phyloP scores from a whole-genome alignment of 2,797 vertebrate genomes.

The Pseudocheirus occidentalis region DNA sequence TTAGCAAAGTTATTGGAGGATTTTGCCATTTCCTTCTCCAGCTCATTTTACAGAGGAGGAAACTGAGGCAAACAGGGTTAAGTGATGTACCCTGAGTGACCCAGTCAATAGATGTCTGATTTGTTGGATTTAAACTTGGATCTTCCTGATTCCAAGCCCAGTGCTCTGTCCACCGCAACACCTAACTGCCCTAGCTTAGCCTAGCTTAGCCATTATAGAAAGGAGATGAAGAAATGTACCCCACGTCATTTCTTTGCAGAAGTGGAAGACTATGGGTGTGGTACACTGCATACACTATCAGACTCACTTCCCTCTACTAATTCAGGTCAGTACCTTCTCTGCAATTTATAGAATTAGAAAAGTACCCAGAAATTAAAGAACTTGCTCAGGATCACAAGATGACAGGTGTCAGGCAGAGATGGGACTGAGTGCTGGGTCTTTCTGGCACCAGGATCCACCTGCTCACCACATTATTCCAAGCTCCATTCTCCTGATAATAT shows the following conservation, averaged over 20 bases:
- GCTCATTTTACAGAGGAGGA: not conserved
- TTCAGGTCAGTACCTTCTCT: not conserved
- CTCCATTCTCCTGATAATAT: not conserved
- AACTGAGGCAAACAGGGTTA: not conserved
- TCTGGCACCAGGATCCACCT: not conserved
- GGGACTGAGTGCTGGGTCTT: not conserved
- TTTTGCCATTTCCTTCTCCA: not conserved
- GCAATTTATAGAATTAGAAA: not conserved
- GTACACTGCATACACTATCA: not conserved
- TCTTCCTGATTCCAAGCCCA: not conserved
- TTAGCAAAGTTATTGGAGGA: not conserved
- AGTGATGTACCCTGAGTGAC: not conserved
- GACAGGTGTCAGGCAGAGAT: not conserved
- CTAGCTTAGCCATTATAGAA: not conserved
- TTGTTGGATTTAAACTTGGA: not conserved
- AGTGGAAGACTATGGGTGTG: not conserved
- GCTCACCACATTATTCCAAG: not conserved
- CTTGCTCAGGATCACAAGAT: not conserved
- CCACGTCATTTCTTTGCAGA: not conserved
- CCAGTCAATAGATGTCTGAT: not conserved
- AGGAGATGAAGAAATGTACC: not conserved
- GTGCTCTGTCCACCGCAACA: not conserved
- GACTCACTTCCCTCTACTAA: not conserved
- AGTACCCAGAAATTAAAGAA: not conserved
- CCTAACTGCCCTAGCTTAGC: not conserved